Percentiles rank a stretch among this genome's conserved stretches.
Conservation (phyloP, 1,140 invertebrate species). For the Neodiprion virginianus region DNA sequence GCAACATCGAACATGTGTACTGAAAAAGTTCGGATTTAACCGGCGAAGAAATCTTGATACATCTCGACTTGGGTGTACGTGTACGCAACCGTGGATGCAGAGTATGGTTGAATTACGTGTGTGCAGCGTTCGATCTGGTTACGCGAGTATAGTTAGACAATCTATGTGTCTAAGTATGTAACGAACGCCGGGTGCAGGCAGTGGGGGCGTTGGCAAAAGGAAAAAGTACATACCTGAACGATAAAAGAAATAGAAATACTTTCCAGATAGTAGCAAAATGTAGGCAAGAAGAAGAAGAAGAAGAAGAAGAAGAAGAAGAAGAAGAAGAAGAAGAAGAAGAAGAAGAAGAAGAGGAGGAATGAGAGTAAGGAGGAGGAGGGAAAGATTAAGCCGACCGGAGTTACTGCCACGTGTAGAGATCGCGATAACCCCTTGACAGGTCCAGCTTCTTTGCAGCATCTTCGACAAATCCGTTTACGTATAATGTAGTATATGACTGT, state of each 20-base stretch:
- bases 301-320: conserved; percentile 11
- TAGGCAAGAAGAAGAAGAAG: conserved; percentile 19
- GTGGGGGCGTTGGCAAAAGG: conserved; percentile 46
- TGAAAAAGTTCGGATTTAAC: no score
- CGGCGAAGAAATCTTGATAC: conserved; percentile 7
- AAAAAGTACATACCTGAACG: not conserved
- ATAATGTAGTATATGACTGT: not conserved
- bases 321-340: conserved; percentile 20
- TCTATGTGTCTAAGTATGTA: no score
- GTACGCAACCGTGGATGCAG: conserved; percentile 13
- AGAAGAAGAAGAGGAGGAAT: conserved; percentile 15
- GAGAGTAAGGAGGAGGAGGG: conserved; percentile 21
- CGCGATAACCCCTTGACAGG: conserved; percentile 6
- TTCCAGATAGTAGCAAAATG: not conserved
- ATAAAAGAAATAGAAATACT: conserved; percentile 21
- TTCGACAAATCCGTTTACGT: not conserved
- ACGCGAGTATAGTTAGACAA: not conserved
- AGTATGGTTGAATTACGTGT: conserved; percentile 18
- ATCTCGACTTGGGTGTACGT: conserved; percentile 14
- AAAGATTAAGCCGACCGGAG: conserved; percentile 10
- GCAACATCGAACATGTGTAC: no score
- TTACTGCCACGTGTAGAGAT: conserved; percentile 6
- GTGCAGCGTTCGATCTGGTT: conserved; percentile 29
- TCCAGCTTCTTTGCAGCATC: not conserved
- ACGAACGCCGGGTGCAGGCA: conserved; percentile 32